Base-by-base conservation (phyloP, 1,140 invertebrate genomes). In the Apis florea region DNA sequence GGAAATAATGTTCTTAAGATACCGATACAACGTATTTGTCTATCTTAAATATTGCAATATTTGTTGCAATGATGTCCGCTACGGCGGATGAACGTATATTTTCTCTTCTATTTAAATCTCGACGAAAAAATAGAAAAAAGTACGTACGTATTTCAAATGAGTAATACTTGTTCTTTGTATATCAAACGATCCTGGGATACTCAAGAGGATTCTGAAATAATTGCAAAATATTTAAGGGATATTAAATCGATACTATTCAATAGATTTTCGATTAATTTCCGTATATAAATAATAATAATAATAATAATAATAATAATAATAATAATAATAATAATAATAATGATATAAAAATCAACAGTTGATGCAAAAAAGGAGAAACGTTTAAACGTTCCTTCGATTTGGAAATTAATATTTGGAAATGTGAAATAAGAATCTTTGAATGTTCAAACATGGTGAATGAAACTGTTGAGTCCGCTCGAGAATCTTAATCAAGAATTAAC, bases 121-220 rank as follows among this genome's bases (percentile, higher is more conserved):
- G 31, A 19, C 19, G 40, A 67, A 47, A 67, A 47, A 15, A 47
- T 9, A 58, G 47, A 56, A 59, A 40, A 54, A 19, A 40, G n/a
- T 75, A n/a, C n/a, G n/a, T 81, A 81, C 71, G 72, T 81, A 75
- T 75, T 67, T 68, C 63, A 75, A 19, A 51, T 68, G 67, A 80
- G 71, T 75, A 81, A 81, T 81, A 81, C 79, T 81, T 81, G 63
- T 21, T 75, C 79, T 74, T 73, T 75, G 71, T 51, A 67, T 81
- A 75, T 67, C 63, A 73, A 68, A 66, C 31, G 53, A 67, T 75
- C 21, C 72, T 81, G 79, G 79, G 72, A 40, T 26, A 49, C n/a
- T 58, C 53, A 67, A 72, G 40, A 75, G 31, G 15, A 15, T 61
- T 68, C 54, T 75, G 79, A 53, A 74, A 80, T 74, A 53, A 67